Evolutionary conservation across 2,888 invertebrate genomes (phyloP), one percentile per base, ranked within the genome.

Genomic region (Mechanitis mazaeus): DNA sequence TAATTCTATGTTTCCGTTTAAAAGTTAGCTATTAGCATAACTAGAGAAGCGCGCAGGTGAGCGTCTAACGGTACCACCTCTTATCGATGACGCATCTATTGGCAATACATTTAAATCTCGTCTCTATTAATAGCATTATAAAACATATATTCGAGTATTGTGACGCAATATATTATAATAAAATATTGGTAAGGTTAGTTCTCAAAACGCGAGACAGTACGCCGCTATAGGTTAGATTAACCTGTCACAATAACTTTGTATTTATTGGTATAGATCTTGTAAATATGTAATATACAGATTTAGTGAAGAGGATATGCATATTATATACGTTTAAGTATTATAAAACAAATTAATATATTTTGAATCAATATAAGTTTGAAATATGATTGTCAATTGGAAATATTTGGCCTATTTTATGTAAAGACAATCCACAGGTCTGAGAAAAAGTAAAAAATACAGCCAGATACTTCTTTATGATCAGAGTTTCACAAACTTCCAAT

Each of bases 11-110:
- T 74, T 77, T 75, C 74, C 71, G 74, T 74, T 78, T 75, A 77
- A 73, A 74, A 81, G 77, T 79, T 72, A 76, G 72, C 83, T 77
- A 87, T 89, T 88, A 87, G 84, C 88, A 88, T 88, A 87, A 87
- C 87, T 83, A 85, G 84, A 85, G 86, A 87, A 82, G 86, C 83
- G 83, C 87, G 83, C 87, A 87, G 87, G 85, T 87, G 87, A 88
- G 78, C 84, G 82, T 69, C 77, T 88, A 88, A 90, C 89, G 89
- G 89, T 79, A 86, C 81, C 73, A 73, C 71, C 76, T 76, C 78
- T 78, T 80, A 84, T 83, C 80, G 64, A 71, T 67, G 69, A 71
- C 69, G 66, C 68, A 69, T 70, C 71, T 66, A 64, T 70, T 69
- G 71, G 71, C 64, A 68, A 69, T 70, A 64, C 78, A 74, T 76